Evolutionary conservation across 2,888 invertebrate species (phyloP), one percentile per base, ranked within the genome.

Genomic region (Lissonota sp.): DNA sequence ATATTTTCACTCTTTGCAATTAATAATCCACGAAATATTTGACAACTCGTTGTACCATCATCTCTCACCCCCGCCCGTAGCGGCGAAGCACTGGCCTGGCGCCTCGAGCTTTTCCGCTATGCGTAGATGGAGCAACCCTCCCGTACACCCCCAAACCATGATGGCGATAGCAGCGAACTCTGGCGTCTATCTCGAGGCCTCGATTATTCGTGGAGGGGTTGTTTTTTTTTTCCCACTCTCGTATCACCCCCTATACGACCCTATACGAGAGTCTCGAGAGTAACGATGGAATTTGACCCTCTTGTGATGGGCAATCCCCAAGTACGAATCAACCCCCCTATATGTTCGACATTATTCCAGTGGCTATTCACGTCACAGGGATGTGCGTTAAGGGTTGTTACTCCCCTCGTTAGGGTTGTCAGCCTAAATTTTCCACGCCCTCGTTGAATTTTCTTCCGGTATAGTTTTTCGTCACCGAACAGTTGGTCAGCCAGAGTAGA

Each of bases 11-110:
- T 8, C 44, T 10, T 44, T 10, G 44, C 10, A 44, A 6, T 44
- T 44, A 8, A 10, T 44, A 8, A 44, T 44, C 44, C 44, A 1
- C 44, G 1, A 4, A 44, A 44, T 44, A 2, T 8, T 44, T 44
- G 7, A 26, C 26, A 55, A 58, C 37, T 39, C 71, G 40, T 71
- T 69, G 76, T 64, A 55, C 16, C 44, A 60, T 62, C 72, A 57
- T 77, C 63, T 77, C 76, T 55, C 69, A 74, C 69, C 72, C 71
- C 63, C 75, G 66, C 72, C 74, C 75, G 63, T 62, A 73, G 69
- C 72, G 70, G 69, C 76, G 46, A 57, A 80, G 58, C 66, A 58
- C 64, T 67, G 49, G 67, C n/a, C n/a, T n/a, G n/a, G 60, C 46
- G 39, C 49, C 42, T 53, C 10, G 57, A 79, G 79, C 74, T 80